Evolutionary conservation across 1,140 invertebrate species (phyloP).

Genomic region (Reticulitermes speratus): DNA sequence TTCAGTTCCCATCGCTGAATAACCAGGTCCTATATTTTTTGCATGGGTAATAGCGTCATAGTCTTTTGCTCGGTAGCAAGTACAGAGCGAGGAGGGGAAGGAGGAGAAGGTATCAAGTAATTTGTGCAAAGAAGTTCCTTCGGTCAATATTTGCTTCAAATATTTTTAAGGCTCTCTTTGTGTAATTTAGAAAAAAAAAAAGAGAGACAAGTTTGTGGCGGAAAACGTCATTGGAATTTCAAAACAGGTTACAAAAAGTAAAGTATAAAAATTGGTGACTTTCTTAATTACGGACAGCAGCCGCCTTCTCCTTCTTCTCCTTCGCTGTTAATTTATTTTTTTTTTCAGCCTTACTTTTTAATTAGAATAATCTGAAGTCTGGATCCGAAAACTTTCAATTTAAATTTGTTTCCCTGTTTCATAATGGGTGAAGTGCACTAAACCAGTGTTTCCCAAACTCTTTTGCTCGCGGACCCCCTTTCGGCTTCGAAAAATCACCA

Average conservation of each 20-base stretch:
- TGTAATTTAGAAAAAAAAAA: constrained; percentile 14
- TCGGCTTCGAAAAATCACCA: no score
- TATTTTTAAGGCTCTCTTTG: constrained; percentile 20
- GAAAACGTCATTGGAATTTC: constrained; percentile 24
- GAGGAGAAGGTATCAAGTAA: not conserved
- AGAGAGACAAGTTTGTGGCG: not conserved
- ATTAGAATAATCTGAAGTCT: constrained; percentile 8
- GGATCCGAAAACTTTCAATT: not conserved
- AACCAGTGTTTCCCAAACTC: no score
- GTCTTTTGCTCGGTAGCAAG: not conserved
- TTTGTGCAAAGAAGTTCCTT: constrained; percentile 22
- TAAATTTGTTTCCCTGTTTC: not conserved
- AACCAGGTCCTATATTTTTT: not conserved
- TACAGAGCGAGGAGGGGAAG: not conserved
- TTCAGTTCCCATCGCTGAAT: not conserved
- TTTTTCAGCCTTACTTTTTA: constrained; percentile 6
- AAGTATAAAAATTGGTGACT: constrained; percentile 21
- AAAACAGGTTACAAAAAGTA: constrained; percentile 14
- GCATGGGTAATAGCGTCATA: not conserved
- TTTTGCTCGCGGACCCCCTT: no score
- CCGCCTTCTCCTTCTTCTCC: not conserved
- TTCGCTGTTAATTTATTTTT: constrained; percentile 27
- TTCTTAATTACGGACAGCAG: constrained; percentile 26
- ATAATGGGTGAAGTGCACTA: not conserved
- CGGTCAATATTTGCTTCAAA: constrained; percentile 28